Evolutionary conservation across 2,888 invertebrate species (phyloP).

Genomic region (Drosophila pseudotalamancana): DNA sequence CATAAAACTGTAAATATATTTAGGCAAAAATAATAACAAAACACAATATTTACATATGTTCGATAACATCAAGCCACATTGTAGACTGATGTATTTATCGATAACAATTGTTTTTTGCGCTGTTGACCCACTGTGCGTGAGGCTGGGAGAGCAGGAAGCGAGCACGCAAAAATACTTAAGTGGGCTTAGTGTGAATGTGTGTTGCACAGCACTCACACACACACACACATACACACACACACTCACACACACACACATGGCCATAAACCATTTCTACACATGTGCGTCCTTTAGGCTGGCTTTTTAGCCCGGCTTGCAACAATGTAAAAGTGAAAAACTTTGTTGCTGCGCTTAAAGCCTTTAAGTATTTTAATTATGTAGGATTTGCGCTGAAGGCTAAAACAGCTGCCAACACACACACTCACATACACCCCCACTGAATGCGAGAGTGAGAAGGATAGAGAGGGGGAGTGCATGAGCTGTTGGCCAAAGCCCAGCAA

Average conservation of each 20-base stretch:
- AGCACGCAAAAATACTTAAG: slow-evolving; percentile 70
- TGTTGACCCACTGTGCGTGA: neutral
- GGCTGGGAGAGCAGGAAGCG: slow-evolving; percentile 6
- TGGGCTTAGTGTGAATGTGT: slow-evolving; percentile 57
- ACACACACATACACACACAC: neutral
- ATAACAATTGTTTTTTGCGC: no score
- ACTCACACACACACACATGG: neutral
- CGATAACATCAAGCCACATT: neutral
- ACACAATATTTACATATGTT: no score
- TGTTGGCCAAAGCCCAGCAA: slow-evolving; percentile 49
- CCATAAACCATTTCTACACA: slow-evolving; percentile 57
- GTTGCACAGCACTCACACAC: slow-evolving; percentile 22
- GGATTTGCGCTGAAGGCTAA: slow-evolving; percentile 62
- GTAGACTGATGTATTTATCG: neutral
- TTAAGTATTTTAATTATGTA: slow-evolving; percentile 78
- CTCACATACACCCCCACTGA: neutral
- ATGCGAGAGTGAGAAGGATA: neutral
- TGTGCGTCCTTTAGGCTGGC: slow-evolving; percentile 54
- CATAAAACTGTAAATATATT: no score
- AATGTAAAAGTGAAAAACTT: slow-evolving; percentile 74
- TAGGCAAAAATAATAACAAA: no score
- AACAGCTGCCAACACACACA: slow-evolving; percentile 17
- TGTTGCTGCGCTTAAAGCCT: slow-evolving; percentile 70
- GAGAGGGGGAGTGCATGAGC: neutral
- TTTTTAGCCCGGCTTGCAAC: slow-evolving; percentile 44